Conservation (phyloP, 1,140 invertebrate genomes). For the Lordiphosa collinella region DNA sequence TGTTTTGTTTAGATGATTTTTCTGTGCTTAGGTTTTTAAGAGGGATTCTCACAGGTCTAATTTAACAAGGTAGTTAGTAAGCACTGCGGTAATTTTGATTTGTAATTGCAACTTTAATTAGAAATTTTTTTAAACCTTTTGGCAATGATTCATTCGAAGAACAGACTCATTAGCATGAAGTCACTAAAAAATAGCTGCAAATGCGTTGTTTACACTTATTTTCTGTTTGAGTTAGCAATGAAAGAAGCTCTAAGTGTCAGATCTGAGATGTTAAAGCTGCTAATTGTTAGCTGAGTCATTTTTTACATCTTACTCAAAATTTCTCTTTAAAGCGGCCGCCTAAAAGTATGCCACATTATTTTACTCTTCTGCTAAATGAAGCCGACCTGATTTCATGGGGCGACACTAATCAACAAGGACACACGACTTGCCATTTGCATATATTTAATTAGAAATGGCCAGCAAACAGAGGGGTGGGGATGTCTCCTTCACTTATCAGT, state of each 20-base stretch:
- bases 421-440: slow-evolving; percentile 36
- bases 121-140: not conserved
- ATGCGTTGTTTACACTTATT: slow-evolving; percentile 21
- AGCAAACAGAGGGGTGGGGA: slow-evolving; percentile 2
- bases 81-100: too few species aligned
- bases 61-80: too few species aligned
- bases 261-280: slow-evolving; percentile 14
- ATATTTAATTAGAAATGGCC: slow-evolving; percentile 41
- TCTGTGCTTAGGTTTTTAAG: too few species aligned
- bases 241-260: slow-evolving; percentile 16
- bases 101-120: too few species aligned
- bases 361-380: slow-evolving; percentile 4
- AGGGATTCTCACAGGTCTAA: too few species aligned
- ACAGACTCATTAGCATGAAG: not conserved
- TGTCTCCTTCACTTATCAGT: not conserved
- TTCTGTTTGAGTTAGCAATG: not conserved
- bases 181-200: slow-evolving; percentile 20
- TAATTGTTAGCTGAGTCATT: slow-evolving; percentile 13
- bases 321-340: not conserved
- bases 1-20: not conserved
- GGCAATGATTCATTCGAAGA: slow-evolving; percentile 1
- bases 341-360: slow-evolving; percentile 26
- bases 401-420: slow-evolving; percentile 26
- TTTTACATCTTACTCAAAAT: not conserved
- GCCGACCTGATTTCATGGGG: slow-evolving; percentile 4